Percentiles rank a stretch among this genome's conserved stretches.
phyloP scores from a whole-genome alignment of 2,113 vertebrate genomes.

The Erythrolamprus reginae region DNA sequence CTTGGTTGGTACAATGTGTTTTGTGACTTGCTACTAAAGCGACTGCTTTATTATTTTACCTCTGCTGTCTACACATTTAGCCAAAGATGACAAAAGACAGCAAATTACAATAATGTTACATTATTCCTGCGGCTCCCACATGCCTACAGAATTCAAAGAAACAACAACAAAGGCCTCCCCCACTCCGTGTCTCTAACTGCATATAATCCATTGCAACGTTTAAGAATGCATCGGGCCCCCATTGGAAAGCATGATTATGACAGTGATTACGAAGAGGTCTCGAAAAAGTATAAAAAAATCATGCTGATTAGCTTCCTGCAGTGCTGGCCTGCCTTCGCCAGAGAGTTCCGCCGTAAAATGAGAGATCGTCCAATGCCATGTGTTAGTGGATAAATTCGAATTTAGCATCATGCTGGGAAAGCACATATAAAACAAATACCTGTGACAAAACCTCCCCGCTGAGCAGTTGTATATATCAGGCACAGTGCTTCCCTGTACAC shows the following conservation, averaged over 20 bases:
- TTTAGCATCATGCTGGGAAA: conserved; percentile 37
- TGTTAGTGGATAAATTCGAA: conserved; percentile 54
- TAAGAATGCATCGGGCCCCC: conserved; percentile 12
- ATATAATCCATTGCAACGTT: conserved; percentile 39
- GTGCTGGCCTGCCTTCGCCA: conserved; percentile 55
- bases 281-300: conserved; percentile 58
- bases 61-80: not conserved
- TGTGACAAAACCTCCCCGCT: conserved; percentile 44
- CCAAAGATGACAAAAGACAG: not conserved
- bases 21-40: not conserved
- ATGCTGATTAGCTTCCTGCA: conserved; percentile 66
- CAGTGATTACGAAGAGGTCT: conserved; percentile 59
- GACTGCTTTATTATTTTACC: not conserved
- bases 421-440: conserved; percentile 40
- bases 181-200: not conserved
- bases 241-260: conserved; percentile 35
- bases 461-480: not conserved
- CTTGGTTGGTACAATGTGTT: not conserved
- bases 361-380: conserved; percentile 51
- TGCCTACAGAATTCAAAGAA: conserved; percentile 20
- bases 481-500: not conserved
- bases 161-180: conserved; percentile 11
- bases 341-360: conserved; percentile 49
- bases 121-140: conserved; percentile 25
- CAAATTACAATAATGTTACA: not conserved